Evolutionary conservation across 2,797 vertebrate genomes (phyloP).

Genomic region (Chelonia mydas): DNA sequence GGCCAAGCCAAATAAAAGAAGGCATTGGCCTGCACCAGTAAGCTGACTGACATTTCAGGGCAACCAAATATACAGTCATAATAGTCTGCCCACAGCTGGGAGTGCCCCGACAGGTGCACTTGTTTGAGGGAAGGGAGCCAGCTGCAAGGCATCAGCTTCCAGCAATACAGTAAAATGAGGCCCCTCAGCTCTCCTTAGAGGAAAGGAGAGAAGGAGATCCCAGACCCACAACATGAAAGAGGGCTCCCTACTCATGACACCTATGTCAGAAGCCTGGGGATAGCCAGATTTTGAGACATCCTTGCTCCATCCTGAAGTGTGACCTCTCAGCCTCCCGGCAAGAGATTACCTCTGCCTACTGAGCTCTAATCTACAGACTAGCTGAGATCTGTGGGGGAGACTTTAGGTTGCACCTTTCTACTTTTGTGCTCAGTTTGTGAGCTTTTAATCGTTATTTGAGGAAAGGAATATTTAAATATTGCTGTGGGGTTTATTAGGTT

Average conservation of each 20-base stretch:
- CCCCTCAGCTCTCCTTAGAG: neutral
- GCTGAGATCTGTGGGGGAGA: neutral
- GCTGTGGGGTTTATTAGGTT: neutral
- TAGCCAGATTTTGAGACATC: neutral
- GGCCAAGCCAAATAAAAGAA: neutral
- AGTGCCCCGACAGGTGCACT: accelerated
- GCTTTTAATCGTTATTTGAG: neutral
- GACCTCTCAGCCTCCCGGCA: neutral
- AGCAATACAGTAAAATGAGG: neutral
- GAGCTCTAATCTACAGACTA: neutral
- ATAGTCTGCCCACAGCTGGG: neutral
- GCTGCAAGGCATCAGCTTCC: neutral
- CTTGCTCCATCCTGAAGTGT: neutral
- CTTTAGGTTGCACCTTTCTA: neutral
- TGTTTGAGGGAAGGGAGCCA: neutral
- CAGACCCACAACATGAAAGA: neutral
- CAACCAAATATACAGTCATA: neutral
- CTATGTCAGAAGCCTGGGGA: neutral
- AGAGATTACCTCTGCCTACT: neutral
- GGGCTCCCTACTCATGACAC: too few species aligned
- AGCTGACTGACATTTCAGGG: neutral
- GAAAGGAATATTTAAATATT: neutral
- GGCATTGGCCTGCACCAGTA: neutral
- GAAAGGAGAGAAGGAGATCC: neutral
- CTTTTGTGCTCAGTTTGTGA: neutral